Percentiles rank a stretch among this genome's conserved stretches.
Evolutionary conservation across 2,888 invertebrate species (phyloP).

Genomic region (Actias luna): DNA sequence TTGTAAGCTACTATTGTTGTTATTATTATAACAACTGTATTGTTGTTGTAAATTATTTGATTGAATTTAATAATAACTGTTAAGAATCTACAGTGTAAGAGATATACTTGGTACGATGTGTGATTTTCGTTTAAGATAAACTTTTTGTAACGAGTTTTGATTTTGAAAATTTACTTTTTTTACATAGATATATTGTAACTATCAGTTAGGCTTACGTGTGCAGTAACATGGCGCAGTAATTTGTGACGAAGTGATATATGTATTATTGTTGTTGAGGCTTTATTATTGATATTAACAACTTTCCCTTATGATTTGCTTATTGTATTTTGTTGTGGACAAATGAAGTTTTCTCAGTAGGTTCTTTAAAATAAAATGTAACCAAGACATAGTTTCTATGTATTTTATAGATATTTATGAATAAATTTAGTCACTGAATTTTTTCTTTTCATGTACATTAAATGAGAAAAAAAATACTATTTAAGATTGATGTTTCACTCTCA

Average conservation of each 20-base stretch:
- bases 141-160: conserved; percentile 55
- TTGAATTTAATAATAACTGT: conserved; percentile 68
- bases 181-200: conserved; percentile 42
- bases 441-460: conserved; percentile 58
- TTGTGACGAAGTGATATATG: conserved; percentile 59
- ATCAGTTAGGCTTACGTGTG: conserved; percentile 51
- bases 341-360: conserved; percentile 26
- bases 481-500: conserved; percentile 54
- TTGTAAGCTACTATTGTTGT: conserved; percentile 66
- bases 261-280: conserved; percentile 63
- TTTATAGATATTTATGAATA: conserved; percentile 56
- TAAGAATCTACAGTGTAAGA: conserved; percentile 54
- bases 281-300: conserved; percentile 38
- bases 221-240: conserved; percentile 61
- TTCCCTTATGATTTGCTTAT: conserved; percentile 35
- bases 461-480: conserved; percentile 43
- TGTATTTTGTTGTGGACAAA: conserved; percentile 23
- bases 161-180: conserved; percentile 48
- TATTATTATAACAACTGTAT: conserved; percentile 67
- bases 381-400: conserved; percentile 52
- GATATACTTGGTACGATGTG: conserved; percentile 59
- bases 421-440: conserved; percentile 43
- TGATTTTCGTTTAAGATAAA: conserved; percentile 59
- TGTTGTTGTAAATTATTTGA: conserved; percentile 77
- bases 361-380: conserved; percentile 45